Base-by-base conservation (phyloP, 2,113 vertebrate species). In the Gavialis gangeticus region DNA sequence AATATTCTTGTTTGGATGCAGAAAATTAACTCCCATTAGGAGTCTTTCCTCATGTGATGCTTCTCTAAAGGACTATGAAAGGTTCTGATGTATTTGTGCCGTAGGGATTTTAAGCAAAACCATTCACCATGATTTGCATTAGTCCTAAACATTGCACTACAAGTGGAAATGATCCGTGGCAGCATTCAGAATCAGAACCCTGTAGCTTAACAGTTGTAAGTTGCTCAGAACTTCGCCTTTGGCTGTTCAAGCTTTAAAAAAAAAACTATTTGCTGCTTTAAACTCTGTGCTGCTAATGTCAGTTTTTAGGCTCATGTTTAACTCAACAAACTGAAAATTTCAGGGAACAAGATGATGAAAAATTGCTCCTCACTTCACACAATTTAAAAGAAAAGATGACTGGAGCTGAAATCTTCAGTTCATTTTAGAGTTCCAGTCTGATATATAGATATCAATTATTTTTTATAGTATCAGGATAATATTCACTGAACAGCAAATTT, bases 231-330 rank as follows among this genome's bases (percentile, higher is more conserved):
- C 81, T 95, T 93, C 67, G 95, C 95, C 90, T 95, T 91, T 92
- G 93, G 96, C 92, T 93, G 80, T 88, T 78, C 1, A 2, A 91
- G 89, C 87, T 96, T 94, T 96, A 93, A 97, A 96, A 97, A 96
- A 93, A 97, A 96, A 97, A 96, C 94, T 95, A 96, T 97, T 96
- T 2, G 0, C 79, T 91, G 37, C 87, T 94, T 96, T 82, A 94
- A 96, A 87, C 85, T 96, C 93, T 87, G 93, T 91, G 85, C 75
- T 75, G 75, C 75, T 84, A 87, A 88, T 96, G 91, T 84, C 77
- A 92, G 94, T 95, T 97, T 97, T 95, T 96, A 96, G 87, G 88
- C 57, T 59, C 80, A 66, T 81, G 85, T 86, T 89, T 88, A 95
- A 93, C 19, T 85, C 91, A 92, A 96, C 57, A 92, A 94, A 83